A percentile compares a stretch with the other conserved stretches of the same genome.
These are phyloP conservation scores for Tenthredo amoena DNA, from an alignment of 2,888 invertebrate species.

Conservation along the genomic window DNA sequence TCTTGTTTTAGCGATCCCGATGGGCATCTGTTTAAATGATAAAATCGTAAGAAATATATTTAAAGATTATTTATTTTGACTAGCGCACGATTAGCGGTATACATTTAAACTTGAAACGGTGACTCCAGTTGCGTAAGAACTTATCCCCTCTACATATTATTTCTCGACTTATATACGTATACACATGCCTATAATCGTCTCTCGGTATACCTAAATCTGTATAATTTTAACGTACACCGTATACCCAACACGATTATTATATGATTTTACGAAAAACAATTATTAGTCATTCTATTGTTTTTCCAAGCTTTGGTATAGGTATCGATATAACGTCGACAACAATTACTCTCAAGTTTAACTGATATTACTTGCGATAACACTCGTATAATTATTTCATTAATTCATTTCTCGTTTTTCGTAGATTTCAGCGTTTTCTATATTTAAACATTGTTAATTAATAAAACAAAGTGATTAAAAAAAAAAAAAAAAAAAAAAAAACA, in stretches of 20 bases:
- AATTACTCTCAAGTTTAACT: not conserved
- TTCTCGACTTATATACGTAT: not conserved
- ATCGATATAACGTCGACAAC: not conserved
- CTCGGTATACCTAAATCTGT: not conserved
- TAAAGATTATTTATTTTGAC: conserved; percentile 6
- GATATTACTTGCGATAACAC: conserved; percentile 47
- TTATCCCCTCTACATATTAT: conserved; percentile 1
- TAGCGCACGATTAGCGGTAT: conserved; percentile 24
- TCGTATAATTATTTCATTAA: not conserved
- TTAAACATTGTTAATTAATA: not conserved
- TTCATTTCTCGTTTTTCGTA: too few species aligned
- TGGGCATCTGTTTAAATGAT: not conserved
- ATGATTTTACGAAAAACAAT: too few species aligned
- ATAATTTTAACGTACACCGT: not conserved
- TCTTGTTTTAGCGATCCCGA: not conserved
- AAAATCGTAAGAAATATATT: conserved; percentile 10
- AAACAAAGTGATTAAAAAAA: too few species aligned
- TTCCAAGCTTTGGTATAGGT: not conserved
- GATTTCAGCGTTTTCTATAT: not conserved
- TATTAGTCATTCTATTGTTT: not conserved
- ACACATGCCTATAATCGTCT: not conserved
- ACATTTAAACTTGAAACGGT: conserved; percentile 30
- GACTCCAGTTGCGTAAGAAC: conserved; percentile 22
- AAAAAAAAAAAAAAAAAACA: not conserved
- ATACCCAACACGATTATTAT: not conserved